Evolutionary conservation across 2,797 vertebrate genomes (phyloP), one percentile per base, ranked within the genome.

Genomic region (Betta splendens): DNA sequence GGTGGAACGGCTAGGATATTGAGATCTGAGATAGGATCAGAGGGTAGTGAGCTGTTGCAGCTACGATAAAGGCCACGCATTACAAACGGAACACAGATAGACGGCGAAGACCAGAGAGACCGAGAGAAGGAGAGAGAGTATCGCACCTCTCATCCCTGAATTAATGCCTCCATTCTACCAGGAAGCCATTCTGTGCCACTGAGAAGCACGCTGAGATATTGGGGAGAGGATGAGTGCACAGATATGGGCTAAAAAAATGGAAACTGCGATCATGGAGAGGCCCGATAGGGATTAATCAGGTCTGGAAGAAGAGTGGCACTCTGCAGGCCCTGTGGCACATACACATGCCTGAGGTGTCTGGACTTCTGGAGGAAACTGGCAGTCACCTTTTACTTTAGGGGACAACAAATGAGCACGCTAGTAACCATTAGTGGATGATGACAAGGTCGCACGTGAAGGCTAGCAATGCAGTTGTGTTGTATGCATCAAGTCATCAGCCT

Each of bases 11-110:
- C 89, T 58, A 85, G 87, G 88, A 90, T 89, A 90, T 89, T 89
- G 90, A 91, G 89, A 91, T 89, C 87, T 76, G 75, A 87, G 88
- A 90, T 89, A 90, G 88, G 88, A 92, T 90, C 89, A 89, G 89
- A 87, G 86, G 86, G 88, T 89, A 85, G 85, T 85, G 89, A 90
- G 88, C 88, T 87, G 89, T 87, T 89, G 88, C 89, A 72, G 84
- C 79, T 80, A 80, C 73, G 85, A 91, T 89, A 90, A 91, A 90
- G 88, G 85, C 85, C 87, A 87, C 69, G 79, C 83, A 87, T 88
- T 89, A 87, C 89, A 88, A 87, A 89, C 85, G 73, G 67, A 74
- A 82, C 63, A 52, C 65, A 68, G 77, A 82, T 49, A 77, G 69
- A 38, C 51, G 44, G 57, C 64, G 63, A 66, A 65, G 61, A 37